These are phyloP conservation scores for Lamellibrachia satsuma DNA, from an alignment of 2,888 invertebrate species.

Conservation along the genomic window DNA sequence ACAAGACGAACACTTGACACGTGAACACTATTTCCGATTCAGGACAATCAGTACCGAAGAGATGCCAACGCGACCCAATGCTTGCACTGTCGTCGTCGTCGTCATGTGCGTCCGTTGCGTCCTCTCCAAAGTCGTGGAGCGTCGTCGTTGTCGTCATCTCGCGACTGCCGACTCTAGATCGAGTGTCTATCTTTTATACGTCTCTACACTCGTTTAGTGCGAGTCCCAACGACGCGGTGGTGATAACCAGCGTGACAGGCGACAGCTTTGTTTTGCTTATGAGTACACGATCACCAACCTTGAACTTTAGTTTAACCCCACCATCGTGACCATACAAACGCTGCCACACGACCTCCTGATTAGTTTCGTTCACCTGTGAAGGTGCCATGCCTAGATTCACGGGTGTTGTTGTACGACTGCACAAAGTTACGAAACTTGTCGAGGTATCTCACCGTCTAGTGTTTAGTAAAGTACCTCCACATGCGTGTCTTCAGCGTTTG, in stretches of 20 bases:
- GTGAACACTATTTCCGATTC: conserved; percentile 22
- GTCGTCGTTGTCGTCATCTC: not conserved
- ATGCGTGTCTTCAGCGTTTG: conserved; percentile 53
- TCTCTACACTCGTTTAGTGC: not conserved
- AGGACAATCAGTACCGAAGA: not conserved
- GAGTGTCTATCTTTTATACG: not conserved
- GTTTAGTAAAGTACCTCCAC: conserved; percentile 48
- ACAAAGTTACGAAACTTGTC: conserved; percentile 20
- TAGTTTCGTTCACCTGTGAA: not conserved
- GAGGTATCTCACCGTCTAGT: conserved; percentile 18
- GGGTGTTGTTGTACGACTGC: conserved; percentile 18
- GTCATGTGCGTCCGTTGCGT: not conserved
- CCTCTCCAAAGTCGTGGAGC: not conserved
- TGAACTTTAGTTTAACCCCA: conserved; percentile 26
- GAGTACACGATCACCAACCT: conserved; percentile 36
- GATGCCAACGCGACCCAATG: not conserved
- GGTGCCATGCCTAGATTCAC: not conserved
- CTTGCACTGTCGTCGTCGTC: not conserved
- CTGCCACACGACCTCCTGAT: not conserved
- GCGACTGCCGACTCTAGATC: not conserved
- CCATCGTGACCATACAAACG: conserved; percentile 21
- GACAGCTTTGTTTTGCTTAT: conserved; percentile 33
- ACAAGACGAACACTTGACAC: conserved; percentile 29
- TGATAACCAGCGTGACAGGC: too few species aligned
- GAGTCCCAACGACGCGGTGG: not conserved